phyloP scores from a whole-genome alignment of 2,888 invertebrate species.

The Lydus trimaculatus region DNA sequence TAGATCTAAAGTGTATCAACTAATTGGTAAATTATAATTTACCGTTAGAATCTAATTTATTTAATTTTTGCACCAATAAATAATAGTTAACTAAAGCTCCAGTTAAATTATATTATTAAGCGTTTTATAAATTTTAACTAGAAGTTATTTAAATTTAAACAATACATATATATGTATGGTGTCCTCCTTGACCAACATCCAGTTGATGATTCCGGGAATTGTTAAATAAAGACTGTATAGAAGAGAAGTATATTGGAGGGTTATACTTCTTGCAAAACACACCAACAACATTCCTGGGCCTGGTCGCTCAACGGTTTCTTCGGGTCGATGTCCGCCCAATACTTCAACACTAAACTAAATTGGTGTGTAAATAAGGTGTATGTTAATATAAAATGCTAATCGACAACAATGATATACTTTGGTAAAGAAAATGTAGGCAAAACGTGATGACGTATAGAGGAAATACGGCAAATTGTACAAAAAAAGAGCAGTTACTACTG shows the following conservation, averaged over 20 bases:
- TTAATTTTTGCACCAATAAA: conserved; percentile 4
- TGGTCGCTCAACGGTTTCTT: conserved; percentile 42
- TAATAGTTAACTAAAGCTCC: neutral
- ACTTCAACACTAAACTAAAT: conserved; percentile 39
- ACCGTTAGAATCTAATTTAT: conserved; percentile 7
- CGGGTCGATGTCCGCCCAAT: conserved; percentile 41
- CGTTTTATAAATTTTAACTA: neutral
- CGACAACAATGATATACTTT: conserved; percentile 41
- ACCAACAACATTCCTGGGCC: conserved; percentile 36
- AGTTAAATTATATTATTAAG: neutral
- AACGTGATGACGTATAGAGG: conserved; percentile 44
- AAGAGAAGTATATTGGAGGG: conserved; percentile 10
- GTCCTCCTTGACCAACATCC: conserved; percentile 39
- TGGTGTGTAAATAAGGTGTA: conserved; percentile 47
- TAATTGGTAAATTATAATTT: neutral
- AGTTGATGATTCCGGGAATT: conserved; percentile 26
- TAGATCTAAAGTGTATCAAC: neutral
- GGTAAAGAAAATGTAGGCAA: conserved; percentile 42
- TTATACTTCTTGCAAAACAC: conserved; percentile 37
- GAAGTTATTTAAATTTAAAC: neutral
- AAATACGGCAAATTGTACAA: conserved; percentile 15
- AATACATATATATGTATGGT: conserved; percentile 5
- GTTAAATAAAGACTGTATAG: conserved; percentile 16
- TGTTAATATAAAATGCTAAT: conserved; percentile 52
- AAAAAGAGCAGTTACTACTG: neutral